A percentile compares a stretch with the other conserved stretches of the same genome.
Conservation (phyloP, 2,888 invertebrate species). For the Diloba caeruleocephala region DNA sequence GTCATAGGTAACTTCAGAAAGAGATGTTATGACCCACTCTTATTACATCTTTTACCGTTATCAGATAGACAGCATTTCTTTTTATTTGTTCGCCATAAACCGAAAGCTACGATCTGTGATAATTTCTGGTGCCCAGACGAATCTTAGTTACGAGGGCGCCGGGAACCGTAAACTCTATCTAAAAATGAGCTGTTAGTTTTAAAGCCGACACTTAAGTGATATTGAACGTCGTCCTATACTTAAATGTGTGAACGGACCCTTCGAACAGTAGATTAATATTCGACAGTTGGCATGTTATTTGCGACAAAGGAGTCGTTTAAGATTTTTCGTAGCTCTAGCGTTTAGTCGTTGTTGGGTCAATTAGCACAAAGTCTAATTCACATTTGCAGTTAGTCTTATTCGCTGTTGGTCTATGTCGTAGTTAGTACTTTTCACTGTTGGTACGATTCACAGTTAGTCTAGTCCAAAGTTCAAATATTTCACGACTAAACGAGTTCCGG, state of each 20-base stretch:
- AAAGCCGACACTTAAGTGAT: constrained; percentile 19
- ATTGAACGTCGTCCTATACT: constrained; percentile 15
- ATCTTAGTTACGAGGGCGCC: constrained; percentile 18
- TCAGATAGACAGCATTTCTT: constrained; percentile 11
- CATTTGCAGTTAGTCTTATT: no score
- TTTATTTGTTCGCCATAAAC: constrained; percentile 42
- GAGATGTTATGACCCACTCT: constrained; percentile 8
- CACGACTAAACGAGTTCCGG: no score
- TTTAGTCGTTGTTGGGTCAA: no score
- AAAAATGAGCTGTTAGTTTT: constrained; percentile 22
- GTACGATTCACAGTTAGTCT: no score
- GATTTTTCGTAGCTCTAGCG: no score
- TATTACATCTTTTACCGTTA: constrained; percentile 18
- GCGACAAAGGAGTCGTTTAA: no score
- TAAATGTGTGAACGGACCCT: constrained; percentile 2
- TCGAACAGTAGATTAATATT: no score
- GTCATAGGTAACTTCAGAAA: constrained; percentile 6
- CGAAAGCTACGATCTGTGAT: constrained; percentile 18
- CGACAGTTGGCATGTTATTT: no score
- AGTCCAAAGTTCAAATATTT: no score
- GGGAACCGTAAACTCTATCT: constrained; percentile 18
- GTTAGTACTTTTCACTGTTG: no score
- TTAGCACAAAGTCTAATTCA: no score
- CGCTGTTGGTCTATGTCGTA: no score
- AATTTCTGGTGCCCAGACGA: constrained; percentile 20